Base-by-base conservation (phyloP, 92 coral and sea anemone species). In the Porites evermanni region DNA sequence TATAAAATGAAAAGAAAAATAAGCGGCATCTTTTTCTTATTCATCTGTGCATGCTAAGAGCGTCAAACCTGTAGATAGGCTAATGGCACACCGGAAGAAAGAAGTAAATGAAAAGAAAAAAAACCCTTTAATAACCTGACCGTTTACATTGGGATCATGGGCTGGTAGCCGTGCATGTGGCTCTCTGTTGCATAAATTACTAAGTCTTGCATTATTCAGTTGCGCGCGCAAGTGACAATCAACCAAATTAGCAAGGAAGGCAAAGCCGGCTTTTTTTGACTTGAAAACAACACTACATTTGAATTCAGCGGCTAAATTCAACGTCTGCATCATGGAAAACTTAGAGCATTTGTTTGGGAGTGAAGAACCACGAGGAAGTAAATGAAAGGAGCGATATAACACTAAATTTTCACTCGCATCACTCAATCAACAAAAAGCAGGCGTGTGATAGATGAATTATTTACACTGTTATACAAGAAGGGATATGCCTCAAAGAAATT, bases 391-490 rank as follows among this genome's bases (percentile, higher is more conserved):
- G 50, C 54, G 19, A 16, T 24, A 16, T 1, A 23, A 12, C 24
- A 32, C 52, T 59, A 59, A 72, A 56, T 10, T 56, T 56, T 72
- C 16, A 53, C 72, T 64, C 6, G n/a, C 64, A 53, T 80, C 66
- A 69, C 77, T 12, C 50, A 50, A 8, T 61, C 26, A 67, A 14
- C 53, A 80, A 67, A n/a, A 23, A 76, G 7, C 75, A 69, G 74
- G 52, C 76, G 12, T 38, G 47, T 14, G 76, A 67, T 53, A 16
- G 70, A 17, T 68, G 18, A 53, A 68, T 80, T 53, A 53, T 68
- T 78, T 78, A 78, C 64, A 50, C 60, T 11, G 17, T 32, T n/a
- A 61, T 56, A 7, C 81, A 67, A 32, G 26, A 52, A 78, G 44
- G 29, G 72, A 56, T 56, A 56, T 14, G 61, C 61, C 61, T 11